Conservation (phyloP, 2,888 invertebrate species). For the Stomorhina lunata region DNA sequence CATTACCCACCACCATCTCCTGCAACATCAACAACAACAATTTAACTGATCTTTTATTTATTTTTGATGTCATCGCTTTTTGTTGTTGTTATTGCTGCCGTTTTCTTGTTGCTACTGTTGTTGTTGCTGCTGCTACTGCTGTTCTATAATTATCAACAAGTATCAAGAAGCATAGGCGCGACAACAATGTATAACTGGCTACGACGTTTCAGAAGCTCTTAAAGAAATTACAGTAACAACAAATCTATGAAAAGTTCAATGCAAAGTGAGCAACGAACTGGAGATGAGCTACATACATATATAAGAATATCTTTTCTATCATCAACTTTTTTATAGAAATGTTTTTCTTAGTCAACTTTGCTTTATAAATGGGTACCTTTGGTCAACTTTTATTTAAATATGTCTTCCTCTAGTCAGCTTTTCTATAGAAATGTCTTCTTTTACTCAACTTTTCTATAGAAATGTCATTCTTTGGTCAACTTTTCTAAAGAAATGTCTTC, state of each 20-base stretch:
- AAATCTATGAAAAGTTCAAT: neutral
- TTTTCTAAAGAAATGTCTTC: no score
- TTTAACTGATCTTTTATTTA: constrained; percentile 48
- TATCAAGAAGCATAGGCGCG: constrained; percentile 50
- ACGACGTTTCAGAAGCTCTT: neutral
- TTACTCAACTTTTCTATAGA: no score
- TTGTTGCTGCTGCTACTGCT: neutral
- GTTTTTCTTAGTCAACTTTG: no score
- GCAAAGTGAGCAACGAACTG: neutral
- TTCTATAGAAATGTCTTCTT: no score
- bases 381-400: no score
- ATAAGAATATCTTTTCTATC: no score
- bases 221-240: constrained; percentile 27
- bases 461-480: no score
- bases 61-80: constrained; percentile 53
- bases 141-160: constrained; percentile 55
- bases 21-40: neutral
- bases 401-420: no score
- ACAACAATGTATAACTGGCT: constrained; percentile 31
- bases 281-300: neutral
- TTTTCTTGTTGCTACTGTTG: constrained; percentile 3
- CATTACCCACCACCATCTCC: neutral
- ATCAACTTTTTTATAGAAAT: no score
- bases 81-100: constrained; percentile 42
- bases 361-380: no score